Evolutionary conservation across 1,140 invertebrate species (phyloP).

Genomic region (Lethrus apterus): DNA sequence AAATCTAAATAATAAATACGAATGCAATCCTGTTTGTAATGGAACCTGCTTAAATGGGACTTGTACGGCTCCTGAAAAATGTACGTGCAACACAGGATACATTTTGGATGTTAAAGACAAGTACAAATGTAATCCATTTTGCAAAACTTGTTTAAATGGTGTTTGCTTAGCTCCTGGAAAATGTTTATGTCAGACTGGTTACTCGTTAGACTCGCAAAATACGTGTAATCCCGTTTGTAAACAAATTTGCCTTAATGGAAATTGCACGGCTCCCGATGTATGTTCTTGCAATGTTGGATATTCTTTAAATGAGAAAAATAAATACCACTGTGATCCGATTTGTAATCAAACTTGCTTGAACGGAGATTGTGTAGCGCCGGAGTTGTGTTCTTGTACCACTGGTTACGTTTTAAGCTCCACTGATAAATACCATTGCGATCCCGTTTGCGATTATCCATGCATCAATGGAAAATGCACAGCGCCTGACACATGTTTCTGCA

Average conservation of each 20-base stretch:
- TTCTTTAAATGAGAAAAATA: neutral
- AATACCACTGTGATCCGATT: constrained; percentile 42
- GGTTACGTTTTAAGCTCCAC: constrained; percentile 8
- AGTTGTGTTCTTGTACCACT: constrained; percentile 9
- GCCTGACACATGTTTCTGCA: constrained; percentile 16
- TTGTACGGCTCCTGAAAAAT: constrained; percentile 42
- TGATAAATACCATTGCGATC: constrained; percentile 22
- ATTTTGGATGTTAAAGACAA: constrained; percentile 7
- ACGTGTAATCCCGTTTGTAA: constrained; percentile 49
- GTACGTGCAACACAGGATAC: constrained; percentile 41
- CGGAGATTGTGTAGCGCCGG: constrained; percentile 23
- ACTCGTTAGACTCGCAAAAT: constrained; percentile 10
- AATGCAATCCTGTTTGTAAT: constrained; percentile 42
- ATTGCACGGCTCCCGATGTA: constrained; percentile 48
- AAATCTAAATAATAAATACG: constrained; percentile 18
- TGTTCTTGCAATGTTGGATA: constrained; percentile 45
- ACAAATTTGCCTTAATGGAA: constrained; percentile 47
- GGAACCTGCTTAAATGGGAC: constrained; percentile 40
- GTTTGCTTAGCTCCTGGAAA: constrained; percentile 17
- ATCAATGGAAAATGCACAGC: constrained; percentile 17
- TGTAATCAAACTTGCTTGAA: constrained; percentile 44
- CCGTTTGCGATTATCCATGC: constrained; percentile 18
- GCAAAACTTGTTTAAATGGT: constrained; percentile 24
- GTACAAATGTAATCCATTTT: constrained; percentile 15
- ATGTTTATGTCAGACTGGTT: constrained; percentile 18